Evolutionary conservation across 1,140 invertebrate genomes (phyloP).

Genomic region (Chymomyza costata): DNA sequence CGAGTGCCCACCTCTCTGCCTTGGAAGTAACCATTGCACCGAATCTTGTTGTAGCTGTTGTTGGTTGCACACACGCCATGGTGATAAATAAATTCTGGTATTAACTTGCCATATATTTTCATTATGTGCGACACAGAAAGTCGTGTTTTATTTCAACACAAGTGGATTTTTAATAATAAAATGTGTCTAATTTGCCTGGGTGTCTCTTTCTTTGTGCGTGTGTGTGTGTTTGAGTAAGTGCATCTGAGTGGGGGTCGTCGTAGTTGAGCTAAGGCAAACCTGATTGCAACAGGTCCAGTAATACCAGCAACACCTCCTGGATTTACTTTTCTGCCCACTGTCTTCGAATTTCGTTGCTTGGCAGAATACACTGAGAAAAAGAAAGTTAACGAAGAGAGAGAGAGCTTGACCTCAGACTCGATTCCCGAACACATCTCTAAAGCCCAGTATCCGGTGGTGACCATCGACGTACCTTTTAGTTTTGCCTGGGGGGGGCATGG

Average conservation of each 20-base stretch:
- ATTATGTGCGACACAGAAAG: conserved; percentile 71
- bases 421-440: too few relatives aligned
- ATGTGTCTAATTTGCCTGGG: conserved; percentile 67
- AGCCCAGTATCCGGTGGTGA: too few relatives aligned
- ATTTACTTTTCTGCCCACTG: conserved; percentile 35
- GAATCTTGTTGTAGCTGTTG: background rate
- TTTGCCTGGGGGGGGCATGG: too few relatives aligned
- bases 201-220: background rate
- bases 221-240: background rate
- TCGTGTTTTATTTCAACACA: conserved; percentile 73
- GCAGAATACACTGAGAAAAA: too few relatives aligned
- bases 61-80: conserved; percentile 24
- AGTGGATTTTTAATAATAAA: conserved; percentile 73
- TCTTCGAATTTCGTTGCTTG: too few relatives aligned
- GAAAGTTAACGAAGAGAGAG: too few relatives aligned
- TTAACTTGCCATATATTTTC: conserved; percentile 72
- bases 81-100: conserved; percentile 67
- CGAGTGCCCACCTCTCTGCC: too few relatives aligned
- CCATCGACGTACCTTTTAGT: too few relatives aligned
- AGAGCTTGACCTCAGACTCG: too few relatives aligned
- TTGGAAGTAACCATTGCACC: too few relatives aligned
- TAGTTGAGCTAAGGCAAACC: conserved; percentile 32
- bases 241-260: conserved; percentile 1
- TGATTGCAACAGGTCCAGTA: conserved; percentile 52
- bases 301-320: conserved; percentile 25